Percentiles rank a stretch among this genome's conserved stretches.
phyloP scores from a whole-genome alignment of 2,797 vertebrate genomes.

The Sebastes cheni region DNA sequence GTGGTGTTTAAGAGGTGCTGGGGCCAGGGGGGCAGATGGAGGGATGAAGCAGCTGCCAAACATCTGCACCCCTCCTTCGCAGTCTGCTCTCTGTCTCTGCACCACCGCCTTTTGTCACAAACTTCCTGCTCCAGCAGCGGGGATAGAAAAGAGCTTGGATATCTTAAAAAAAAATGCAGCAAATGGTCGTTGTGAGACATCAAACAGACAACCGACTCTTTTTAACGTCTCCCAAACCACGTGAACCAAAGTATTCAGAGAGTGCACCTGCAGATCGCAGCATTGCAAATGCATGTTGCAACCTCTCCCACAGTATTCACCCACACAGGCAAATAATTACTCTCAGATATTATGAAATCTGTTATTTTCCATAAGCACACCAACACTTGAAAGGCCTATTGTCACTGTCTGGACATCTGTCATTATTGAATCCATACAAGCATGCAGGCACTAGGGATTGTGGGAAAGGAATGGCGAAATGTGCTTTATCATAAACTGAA shows the following conservation, averaged over 20 bases:
- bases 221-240: conserved; percentile 4
- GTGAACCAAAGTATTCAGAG: conserved; percentile 30
- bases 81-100: conserved; percentile 63
- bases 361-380: conserved; percentile 45
- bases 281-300: conserved; percentile 26
- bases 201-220: conserved; percentile 38
- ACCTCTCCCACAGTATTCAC: conserved; percentile 40
- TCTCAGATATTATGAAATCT: conserved; percentile 29
- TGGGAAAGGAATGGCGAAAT: conserved; percentile 40
- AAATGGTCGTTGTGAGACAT: conserved; percentile 32
- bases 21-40: conserved; percentile 71
- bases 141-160: conserved; percentile 35
- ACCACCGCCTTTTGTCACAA: conserved; percentile 68
- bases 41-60: conserved; percentile 77
- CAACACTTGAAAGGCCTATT: conserved; percentile 28
- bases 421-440: conserved; percentile 30
- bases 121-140: conserved; percentile 54
- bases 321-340: conserved; percentile 39
- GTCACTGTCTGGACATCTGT: conserved; percentile 39
- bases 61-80: conserved; percentile 75
- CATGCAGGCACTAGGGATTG: background rate
- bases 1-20: conserved; percentile 83
- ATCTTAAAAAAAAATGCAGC: conserved; percentile 37
- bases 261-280: conserved; percentile 64
- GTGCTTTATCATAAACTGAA: conserved; percentile 36